Evolutionary conservation across 2,888 invertebrate species (phyloP).

Genomic region (Lordiphosa andalusiaca): DNA sequence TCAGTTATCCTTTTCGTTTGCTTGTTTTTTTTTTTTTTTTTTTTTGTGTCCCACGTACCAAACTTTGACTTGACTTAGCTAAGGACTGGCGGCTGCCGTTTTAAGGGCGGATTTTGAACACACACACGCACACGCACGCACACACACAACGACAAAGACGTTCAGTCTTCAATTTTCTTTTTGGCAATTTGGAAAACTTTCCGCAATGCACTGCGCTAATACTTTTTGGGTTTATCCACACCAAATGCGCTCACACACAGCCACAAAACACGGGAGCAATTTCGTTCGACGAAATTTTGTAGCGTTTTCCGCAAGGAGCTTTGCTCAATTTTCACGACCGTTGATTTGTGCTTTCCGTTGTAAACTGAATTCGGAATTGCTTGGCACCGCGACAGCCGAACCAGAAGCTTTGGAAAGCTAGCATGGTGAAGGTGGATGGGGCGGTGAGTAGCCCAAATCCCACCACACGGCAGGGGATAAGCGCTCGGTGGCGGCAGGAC

Average conservation of each 20-base stretch:
- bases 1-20: too few relatives aligned
- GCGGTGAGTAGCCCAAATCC: constrained; percentile 18
- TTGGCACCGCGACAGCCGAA: constrained; percentile 54
- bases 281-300: constrained; percentile 40
- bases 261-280: constrained; percentile 12
- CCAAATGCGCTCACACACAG: constrained; percentile 24
- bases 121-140: constrained; percentile 27
- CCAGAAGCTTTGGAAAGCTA: constrained; percentile 26
- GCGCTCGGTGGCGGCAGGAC: too few relatives aligned
- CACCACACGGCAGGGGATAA: constrained; percentile 19
- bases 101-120: constrained; percentile 64
- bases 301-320: constrained; percentile 45
- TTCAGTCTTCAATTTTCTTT: constrained; percentile 22
- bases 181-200: constrained; percentile 26
- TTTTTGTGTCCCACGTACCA: constrained; percentile 50
- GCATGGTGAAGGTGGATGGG: constrained; percentile 12
- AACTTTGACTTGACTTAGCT: constrained; percentile 68
- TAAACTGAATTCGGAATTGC: constrained; percentile 73
- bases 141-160: constrained; percentile 23
- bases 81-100: constrained; percentile 25
- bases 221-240: constrained; percentile 1
- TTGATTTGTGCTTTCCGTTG: constrained; percentile 79
- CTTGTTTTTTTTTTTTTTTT: too few relatives aligned
- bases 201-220: constrained; percentile 16
- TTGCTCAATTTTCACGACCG: constrained; percentile 74